These are phyloP conservation scores for Lacerta viridis DNA, from an alignment of 2,797 vertebrate genomes.

Conservation along the genomic window DNA sequence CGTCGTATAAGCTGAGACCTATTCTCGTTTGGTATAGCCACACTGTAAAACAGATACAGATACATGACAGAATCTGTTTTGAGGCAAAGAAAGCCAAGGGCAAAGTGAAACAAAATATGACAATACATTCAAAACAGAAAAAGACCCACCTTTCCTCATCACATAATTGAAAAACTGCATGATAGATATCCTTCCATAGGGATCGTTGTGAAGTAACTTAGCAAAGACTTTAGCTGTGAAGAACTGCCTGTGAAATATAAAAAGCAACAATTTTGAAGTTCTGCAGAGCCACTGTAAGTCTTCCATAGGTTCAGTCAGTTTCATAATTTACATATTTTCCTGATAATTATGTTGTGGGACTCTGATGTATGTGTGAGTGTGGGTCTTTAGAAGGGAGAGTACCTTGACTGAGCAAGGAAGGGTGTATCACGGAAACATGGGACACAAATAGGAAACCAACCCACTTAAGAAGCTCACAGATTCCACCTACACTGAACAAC, in stretches of 20 bases:
- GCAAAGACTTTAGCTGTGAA: conserved; percentile 96
- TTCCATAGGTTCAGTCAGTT: neutral
- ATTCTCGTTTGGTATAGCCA: conserved; percentile 99
- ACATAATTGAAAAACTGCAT: conserved; percentile 99
- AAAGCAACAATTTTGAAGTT: conserved; percentile 52
- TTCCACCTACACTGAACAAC: neutral
- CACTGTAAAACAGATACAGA: conserved; percentile 82
- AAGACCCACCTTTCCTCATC: conserved; percentile 94
- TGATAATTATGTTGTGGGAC: conserved; percentile 39
- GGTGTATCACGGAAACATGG: neutral
- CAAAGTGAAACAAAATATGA: neutral
- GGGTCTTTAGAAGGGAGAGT: neutral
- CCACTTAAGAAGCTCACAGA: neutral
- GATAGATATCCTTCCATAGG: conserved; percentile 96
- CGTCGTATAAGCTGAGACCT: conserved; percentile 96
- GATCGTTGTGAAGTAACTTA: conserved; percentile 94
- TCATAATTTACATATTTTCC: conserved; percentile 19
- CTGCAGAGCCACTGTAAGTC: conserved; percentile 26
- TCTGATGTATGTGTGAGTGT: neutral
- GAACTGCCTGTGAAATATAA: conserved; percentile 87
- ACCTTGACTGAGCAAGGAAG: no score
- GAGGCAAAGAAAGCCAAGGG: neutral
- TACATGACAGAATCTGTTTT: conserved; percentile 15
- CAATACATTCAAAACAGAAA: neutral
- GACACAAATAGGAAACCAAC: neutral